A percentile compares a stretch with the other conserved stretches of the same genome.
Conservation (phyloP, 2,113 vertebrate genomes). For the Gasterosteus nipponicus region DNA sequence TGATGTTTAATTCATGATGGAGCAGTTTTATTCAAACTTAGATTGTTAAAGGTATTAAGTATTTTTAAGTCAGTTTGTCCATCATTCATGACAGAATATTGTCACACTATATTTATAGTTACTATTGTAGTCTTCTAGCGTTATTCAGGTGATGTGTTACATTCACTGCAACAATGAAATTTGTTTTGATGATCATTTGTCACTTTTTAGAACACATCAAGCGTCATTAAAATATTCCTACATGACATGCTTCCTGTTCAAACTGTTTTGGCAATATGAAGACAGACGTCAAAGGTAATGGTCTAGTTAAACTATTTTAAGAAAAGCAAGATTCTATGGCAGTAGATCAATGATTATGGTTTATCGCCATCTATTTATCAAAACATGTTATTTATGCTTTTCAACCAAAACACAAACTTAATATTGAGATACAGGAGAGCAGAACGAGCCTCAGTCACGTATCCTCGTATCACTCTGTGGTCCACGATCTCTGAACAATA, state of each 20-base stretch:
- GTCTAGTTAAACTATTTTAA: neutral
- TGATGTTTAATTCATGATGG: neutral
- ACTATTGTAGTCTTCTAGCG: neutral
- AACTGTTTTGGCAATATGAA: neutral
- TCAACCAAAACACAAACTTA: neutral
- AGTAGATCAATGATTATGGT: neutral
- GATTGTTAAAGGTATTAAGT: neutral
- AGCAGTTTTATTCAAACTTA: neutral
- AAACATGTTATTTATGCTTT: neutral
- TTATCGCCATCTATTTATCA: neutral
- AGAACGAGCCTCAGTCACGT: neutral
- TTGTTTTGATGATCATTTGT: constrained; percentile 12
- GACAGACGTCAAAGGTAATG: neutral
- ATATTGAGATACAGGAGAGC: neutral
- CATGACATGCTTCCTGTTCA: neutral
- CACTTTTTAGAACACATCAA: neutral
- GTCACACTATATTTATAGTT: neutral
- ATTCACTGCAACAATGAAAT: neutral
- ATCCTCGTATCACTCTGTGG: neutral
- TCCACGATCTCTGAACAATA: neutral
- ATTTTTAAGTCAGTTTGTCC: neutral
- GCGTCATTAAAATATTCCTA: constrained; percentile 20
- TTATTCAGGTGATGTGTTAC: neutral
- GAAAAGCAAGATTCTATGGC: neutral
- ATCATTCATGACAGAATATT: neutral